Conservation (phyloP, 2,113 vertebrate species). For the Thinocorus orbignyianus region DNA sequence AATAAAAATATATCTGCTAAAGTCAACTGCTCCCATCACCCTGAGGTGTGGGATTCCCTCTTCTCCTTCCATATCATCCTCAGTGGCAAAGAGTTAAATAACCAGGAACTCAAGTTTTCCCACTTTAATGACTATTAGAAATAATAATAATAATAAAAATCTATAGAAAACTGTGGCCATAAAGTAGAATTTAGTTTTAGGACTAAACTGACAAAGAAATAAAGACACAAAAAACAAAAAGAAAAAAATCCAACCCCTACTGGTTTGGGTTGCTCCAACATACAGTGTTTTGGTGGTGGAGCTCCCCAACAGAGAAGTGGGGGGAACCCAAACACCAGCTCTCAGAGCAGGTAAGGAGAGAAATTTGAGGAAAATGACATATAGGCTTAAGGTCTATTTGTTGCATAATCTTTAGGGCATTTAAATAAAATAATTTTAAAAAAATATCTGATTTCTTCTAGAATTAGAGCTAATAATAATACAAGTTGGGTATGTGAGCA, state of each 20-base stretch:
- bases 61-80: background rate
- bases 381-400: background rate
- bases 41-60: background rate
- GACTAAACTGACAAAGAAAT: background rate
- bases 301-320: background rate
- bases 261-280: background rate
- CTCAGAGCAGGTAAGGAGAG: background rate
- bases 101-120: background rate
- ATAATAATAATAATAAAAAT: background rate
- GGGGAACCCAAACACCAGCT: background rate
- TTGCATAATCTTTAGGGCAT: background rate
- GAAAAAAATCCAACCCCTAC: background rate
- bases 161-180: background rate
- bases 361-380: background rate
- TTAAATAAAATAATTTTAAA: background rate
- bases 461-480: background rate
- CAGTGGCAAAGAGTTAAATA: too few relatives aligned
- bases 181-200: background rate
- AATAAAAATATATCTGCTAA: background rate
- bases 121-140: rapidly evolving
- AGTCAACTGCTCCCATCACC: background rate
- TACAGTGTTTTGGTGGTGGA: background rate
- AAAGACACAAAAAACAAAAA: background rate
- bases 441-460: background rate
- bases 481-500: background rate